A percentile compares a stretch with the other conserved stretches of the same genome.
These are phyloP conservation scores for Sinocyclocheilus rhinocerous DNA, from an alignment of 2,113 vertebrate species.

Conservation along the genomic window DNA sequence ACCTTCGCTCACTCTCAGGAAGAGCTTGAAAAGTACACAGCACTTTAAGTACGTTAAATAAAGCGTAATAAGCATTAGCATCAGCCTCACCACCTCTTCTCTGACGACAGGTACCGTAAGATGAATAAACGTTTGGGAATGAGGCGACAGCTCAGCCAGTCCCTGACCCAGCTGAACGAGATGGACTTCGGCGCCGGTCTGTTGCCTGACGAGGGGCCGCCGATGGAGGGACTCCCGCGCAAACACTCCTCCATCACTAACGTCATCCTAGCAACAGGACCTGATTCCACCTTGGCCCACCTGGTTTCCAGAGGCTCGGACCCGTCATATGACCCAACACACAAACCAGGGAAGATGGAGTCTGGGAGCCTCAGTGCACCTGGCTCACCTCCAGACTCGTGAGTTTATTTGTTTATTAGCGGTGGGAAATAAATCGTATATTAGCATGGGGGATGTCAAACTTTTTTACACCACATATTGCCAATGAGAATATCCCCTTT, in stretches of 20 bases:
- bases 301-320: slow-evolving; percentile 92
- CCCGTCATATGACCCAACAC: slow-evolving; percentile 80
- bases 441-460: neutral
- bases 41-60: neutral
- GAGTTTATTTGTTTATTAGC: neutral
- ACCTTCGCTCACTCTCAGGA: slow-evolving; percentile 98
- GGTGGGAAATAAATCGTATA: neutral
- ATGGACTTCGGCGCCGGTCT: slow-evolving; percentile 82
- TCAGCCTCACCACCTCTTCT: slow-evolving; percentile 7
- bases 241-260: slow-evolving; percentile 89
- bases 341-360: slow-evolving; percentile 88
- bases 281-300: slow-evolving; percentile 80
- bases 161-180: slow-evolving; percentile 86
- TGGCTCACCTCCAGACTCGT: slow-evolving; percentile 93
- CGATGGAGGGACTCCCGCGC: slow-evolving; percentile 82
- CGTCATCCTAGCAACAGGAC: slow-evolving; percentile 79
- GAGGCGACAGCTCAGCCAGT: slow-evolving; percentile 82
- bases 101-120: slow-evolving; percentile 87
- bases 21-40: slow-evolving; percentile 95
- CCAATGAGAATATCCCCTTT: neutral
- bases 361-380: slow-evolving; percentile 87
- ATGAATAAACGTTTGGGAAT: slow-evolving; percentile 96
- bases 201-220: slow-evolving; percentile 83
- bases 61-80: neutral
- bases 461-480: neutral